These are phyloP conservation scores for Holothuria scabra DNA, from an alignment of 53 echinoderm and acorn worm genomes.

Conservation along the genomic window DNA sequence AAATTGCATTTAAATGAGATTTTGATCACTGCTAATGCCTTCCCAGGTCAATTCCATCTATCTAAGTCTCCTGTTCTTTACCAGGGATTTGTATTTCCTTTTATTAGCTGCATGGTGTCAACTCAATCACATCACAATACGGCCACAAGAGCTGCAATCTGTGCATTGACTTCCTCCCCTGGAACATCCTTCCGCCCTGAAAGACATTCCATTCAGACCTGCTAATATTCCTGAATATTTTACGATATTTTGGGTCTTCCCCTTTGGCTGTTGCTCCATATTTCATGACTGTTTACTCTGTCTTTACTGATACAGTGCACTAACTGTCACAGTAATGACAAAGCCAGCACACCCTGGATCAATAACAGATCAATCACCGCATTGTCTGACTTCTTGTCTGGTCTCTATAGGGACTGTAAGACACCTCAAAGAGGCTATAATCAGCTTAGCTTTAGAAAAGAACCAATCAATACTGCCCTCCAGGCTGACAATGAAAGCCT, in stretches of 20 bases:
- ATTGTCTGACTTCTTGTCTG: slow-evolving; percentile 39
- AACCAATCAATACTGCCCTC: slow-evolving; percentile 33
- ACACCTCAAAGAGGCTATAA: slow-evolving; percentile 28
- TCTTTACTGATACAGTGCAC: slow-evolving; percentile 85
- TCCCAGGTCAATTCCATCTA: no score
- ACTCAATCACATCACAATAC: not conserved
- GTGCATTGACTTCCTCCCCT: slow-evolving; percentile 21
- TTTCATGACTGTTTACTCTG: slow-evolving; percentile 87
- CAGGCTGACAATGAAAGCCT: slow-evolving; percentile 29
- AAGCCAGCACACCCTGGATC: slow-evolving; percentile 75
- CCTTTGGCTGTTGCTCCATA: slow-evolving; percentile 61
- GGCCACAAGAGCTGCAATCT: slow-evolving; percentile 30
- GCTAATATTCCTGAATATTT: slow-evolving; percentile 71
- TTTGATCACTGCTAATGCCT: no score
- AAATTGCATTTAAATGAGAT: no score
- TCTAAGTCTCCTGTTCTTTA: no score
- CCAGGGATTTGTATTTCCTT: no score
- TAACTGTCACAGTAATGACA: slow-evolving; percentile 59
- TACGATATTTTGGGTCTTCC: slow-evolving; percentile 78
- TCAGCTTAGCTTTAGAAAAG: slow-evolving; percentile 26
- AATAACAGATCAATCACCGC: slow-evolving; percentile 65
- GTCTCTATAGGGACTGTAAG: not conserved
- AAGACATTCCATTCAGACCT: slow-evolving; percentile 26
- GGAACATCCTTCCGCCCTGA: slow-evolving; percentile 16
- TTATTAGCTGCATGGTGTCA: no score